A percentile compares a stretch with the other conserved stretches of the same genome.
Evolutionary conservation across 2,113 vertebrate genomes (phyloP).

Genomic region (Otus sunia): DNA sequence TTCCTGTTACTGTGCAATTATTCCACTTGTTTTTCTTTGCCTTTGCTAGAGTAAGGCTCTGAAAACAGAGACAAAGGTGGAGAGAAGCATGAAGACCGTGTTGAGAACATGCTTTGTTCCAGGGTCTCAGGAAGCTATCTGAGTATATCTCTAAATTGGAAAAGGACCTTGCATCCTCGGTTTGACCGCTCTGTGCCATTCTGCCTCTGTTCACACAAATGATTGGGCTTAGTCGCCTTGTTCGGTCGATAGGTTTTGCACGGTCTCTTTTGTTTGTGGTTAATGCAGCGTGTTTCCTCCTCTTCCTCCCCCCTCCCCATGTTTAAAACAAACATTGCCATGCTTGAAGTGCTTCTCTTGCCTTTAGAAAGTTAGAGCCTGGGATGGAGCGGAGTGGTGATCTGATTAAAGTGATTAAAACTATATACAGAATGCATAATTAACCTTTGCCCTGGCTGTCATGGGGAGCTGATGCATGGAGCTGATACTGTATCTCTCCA

Average conservation of each 20-base stretch:
- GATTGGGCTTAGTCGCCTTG: background rate
- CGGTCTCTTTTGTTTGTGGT: background rate
- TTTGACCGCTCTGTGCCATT: background rate
- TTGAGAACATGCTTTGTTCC: background rate
- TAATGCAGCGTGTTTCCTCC: slow-evolving; percentile 2
- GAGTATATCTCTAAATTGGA: background rate
- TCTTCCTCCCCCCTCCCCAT: background rate
- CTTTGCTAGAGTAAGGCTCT: background rate
- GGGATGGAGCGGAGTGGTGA: background rate
- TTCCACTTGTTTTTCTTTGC: background rate
- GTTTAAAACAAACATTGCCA: slow-evolving; percentile 5
- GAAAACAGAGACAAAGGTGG: background rate
- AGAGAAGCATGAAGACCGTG: background rate
- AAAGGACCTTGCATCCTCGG: background rate
- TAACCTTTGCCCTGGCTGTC: slow-evolving; percentile 75
- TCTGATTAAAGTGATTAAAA: slow-evolving; percentile 80
- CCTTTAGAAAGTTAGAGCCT: slow-evolving; percentile 59
- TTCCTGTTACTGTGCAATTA: background rate
- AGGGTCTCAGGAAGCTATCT: background rate
- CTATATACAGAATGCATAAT: slow-evolving; percentile 71
- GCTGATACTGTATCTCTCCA: slow-evolving; percentile 59
- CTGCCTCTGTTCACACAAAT: background rate
- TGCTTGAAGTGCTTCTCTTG: slow-evolving; percentile 17
- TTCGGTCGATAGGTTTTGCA: background rate
- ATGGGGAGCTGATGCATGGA: slow-evolving; percentile 45